phyloP scores from a whole-genome alignment of 2,113 vertebrate genomes.

The Falcunculus frontatus region DNA sequence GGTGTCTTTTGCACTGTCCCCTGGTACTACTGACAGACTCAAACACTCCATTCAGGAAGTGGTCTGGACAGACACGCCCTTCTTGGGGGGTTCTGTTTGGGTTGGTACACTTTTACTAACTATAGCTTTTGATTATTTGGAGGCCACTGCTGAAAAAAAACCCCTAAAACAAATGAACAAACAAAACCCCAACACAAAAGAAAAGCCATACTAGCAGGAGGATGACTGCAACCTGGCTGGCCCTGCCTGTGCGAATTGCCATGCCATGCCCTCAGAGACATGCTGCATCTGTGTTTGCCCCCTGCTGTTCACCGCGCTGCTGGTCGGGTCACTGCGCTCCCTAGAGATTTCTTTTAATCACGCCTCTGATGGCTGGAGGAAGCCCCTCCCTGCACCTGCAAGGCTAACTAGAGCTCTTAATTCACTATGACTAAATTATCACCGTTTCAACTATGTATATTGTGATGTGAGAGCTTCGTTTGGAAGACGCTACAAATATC shows the following conservation, averaged over 20 bases:
- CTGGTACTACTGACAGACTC: not conserved
- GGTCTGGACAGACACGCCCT: not conserved
- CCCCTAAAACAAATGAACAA: fast-evolving
- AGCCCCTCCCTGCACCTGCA: not conserved
- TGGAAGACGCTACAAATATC: not conserved
- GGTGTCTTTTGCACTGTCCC: fast-evolving
- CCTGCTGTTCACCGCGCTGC: fast-evolving
- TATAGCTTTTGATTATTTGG: not conserved
- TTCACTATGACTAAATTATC: not conserved
- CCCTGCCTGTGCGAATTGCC: fast-evolving
- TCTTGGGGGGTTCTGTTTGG: not conserved
- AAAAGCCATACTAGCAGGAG: not conserved
- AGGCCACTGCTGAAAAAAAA: not conserved
- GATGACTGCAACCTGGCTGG: not conserved
- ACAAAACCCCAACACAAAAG: not conserved
- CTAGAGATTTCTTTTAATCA: not conserved
- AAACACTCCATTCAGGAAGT: not conserved
- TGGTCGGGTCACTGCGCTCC: fast-evolving
- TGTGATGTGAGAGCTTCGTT: not conserved
- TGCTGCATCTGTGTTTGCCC: not conserved
- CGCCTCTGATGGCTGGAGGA: not conserved
- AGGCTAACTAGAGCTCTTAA: not conserved
- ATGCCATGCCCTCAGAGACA: not conserved
- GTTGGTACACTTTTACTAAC: not conserved
- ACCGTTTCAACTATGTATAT: not conserved